These are phyloP conservation scores for Nomada fabriciana DNA, from an alignment of 2,888 invertebrate species.

Conservation along the genomic window DNA sequence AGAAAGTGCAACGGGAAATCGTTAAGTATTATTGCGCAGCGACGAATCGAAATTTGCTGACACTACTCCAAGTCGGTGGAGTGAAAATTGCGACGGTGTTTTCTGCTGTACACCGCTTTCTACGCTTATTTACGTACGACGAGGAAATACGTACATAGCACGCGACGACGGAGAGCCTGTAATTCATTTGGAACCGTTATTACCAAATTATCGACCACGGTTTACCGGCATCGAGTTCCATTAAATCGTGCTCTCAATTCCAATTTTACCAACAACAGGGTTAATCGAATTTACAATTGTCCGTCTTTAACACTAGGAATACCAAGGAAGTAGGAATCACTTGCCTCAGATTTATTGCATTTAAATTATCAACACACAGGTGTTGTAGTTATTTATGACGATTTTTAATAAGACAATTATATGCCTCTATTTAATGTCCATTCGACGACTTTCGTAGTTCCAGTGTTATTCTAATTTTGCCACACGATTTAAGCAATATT, in stretches of 20 bases:
- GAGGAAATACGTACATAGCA: constrained; percentile 18
- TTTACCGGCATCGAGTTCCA: neutral
- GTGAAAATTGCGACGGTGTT: constrained; percentile 18
- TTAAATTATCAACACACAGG: too few relatives aligned
- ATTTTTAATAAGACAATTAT: too few relatives aligned
- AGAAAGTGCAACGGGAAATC: neutral
- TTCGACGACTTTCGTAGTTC: neutral
- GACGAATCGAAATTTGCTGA: neutral
- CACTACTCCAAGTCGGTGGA: neutral
- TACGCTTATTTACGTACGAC: constrained; percentile 21
- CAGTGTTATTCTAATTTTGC: neutral
- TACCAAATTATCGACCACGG: constrained; percentile 30
- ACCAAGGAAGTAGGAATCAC: neutral
- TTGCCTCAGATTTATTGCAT: neutral
- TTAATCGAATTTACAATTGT: too few relatives aligned
- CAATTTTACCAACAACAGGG: constrained; percentile 10
- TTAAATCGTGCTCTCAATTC: constrained; percentile 11
- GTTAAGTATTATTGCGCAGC: neutral
- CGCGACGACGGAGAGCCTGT: constrained; percentile 18
- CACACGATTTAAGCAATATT: too few relatives aligned
- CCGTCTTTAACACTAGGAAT: too few relatives aligned
- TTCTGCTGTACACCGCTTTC: constrained; percentile 23
- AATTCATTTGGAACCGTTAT: constrained; percentile 28
- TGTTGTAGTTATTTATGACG: too few relatives aligned
- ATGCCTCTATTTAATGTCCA: too few relatives aligned